Base-by-base conservation (phyloP, 2,888 invertebrate species). In the Scaptomyza polygonia region DNA sequence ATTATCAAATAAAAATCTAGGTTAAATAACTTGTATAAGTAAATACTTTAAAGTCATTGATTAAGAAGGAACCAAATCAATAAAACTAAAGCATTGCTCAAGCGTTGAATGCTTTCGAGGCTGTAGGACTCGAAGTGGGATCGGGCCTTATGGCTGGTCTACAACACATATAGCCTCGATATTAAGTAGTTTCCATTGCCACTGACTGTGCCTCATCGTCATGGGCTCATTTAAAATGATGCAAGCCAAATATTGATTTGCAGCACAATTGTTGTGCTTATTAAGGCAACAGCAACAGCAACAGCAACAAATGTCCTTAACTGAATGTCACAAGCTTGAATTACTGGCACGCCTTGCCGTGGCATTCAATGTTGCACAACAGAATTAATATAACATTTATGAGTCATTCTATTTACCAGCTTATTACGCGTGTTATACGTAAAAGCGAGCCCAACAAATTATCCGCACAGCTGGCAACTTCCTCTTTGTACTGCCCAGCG, bases 311-410 rank as follows among this genome's bases (percentile, higher is more conserved):
- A 48, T 32, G 27, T 48, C 8, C 40, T 21, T 39, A 21, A 49
- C 8, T 47, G 39, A 56, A 58, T 58, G 54, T 11, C 32, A 32
- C 7, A 14, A 18, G 49, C 52, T 58, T 40, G 39, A 49, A 48
- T 55, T 64, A 51, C 47, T 27, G 34, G 36, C 21, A 39, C 30
- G 55, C 39, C 44, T 36, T 47, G 53, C 34, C 32, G 43, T 44
- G 67, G 43, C 55, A 45, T 56, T 51, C 55, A 67, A 62, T 74
- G 66, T 66, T 67, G 71, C 64, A 39, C 39, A 39, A 81, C 73
- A 77, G 65, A 67, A 73, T 84, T 70, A 84, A 76, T 84, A 67
- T 52, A 67, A 77, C 84, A 82, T 81, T 82, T 81, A 76, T 81
- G 67, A 78, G 71, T 67, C 71, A 76, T 72, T 83, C 67, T 71